Percentiles rank a stretch among this genome's conserved stretches.
phyloP scores from a whole-genome alignment of 2,888 invertebrate species.

The Oithona nana region DNA sequence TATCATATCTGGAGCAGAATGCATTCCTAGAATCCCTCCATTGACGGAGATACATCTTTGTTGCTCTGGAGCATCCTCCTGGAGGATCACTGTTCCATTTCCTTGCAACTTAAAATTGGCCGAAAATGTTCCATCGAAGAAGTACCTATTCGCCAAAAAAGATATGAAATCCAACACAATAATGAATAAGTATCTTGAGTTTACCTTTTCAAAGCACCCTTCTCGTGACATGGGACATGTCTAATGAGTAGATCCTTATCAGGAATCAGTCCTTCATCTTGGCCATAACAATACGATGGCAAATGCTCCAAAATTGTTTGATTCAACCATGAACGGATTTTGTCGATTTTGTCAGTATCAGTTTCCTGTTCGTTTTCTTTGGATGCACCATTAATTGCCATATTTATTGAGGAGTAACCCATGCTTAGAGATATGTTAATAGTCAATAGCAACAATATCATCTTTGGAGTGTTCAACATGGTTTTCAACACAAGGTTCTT shows the following conservation, averaged over 20 bases:
- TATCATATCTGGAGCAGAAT: background rate
- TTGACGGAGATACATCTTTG: background rate
- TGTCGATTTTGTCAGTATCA: background rate
- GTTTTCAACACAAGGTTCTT: too few species aligned
- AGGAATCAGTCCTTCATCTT: background rate
- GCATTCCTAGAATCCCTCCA: background rate
- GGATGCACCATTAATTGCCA: too few species aligned
- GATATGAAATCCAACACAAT: background rate
- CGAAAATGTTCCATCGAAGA: background rate
- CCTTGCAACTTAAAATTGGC: background rate
- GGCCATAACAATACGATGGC: background rate
- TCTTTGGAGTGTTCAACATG: too few species aligned
- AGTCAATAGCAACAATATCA: too few species aligned
- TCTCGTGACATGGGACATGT: background rate
- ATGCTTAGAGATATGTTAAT: too few species aligned
- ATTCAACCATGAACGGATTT: background rate
- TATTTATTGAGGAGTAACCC: too few species aligned
- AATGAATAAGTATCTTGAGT: background rate
- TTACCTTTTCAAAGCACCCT: background rate
- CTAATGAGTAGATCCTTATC: background rate
- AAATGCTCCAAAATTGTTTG: background rate
- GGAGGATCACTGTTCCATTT: background rate
- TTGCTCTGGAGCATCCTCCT: background rate
- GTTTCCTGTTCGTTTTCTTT: background rate
- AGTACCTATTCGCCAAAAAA: background rate